phyloP scores from a whole-genome alignment of 2,797 vertebrate species.

The Gymnopithys bicolor region DNA sequence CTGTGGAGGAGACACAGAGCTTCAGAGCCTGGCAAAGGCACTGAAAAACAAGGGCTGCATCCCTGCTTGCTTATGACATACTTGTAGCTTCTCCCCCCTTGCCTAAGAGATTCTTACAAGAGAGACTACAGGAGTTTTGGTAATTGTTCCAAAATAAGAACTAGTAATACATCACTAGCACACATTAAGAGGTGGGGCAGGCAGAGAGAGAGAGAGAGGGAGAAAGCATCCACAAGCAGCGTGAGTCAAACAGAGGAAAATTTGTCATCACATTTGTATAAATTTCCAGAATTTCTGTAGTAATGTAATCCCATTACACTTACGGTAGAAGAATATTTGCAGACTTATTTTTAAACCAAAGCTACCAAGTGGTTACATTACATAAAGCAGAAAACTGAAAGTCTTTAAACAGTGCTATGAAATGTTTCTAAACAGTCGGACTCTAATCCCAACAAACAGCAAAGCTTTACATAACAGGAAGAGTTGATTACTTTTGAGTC shows the following conservation, averaged over 20 bases:
- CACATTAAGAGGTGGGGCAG: accelerated
- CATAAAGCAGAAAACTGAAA: not conserved
- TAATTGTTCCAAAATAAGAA: not conserved
- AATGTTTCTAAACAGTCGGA: constrained; percentile 1
- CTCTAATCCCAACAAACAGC: not conserved
- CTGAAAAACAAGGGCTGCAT: not conserved
- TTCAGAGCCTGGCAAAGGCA: not conserved
- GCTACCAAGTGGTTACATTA: constrained; percentile 1
- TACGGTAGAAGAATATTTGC: not conserved
- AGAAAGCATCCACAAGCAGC: not conserved
- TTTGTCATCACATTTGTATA: constrained; percentile 4
- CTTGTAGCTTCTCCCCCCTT: not conserved
- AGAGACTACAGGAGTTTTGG: not conserved
- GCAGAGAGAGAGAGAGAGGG: too few species aligned
- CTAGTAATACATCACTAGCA: not conserved
- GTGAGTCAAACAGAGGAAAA: not conserved
- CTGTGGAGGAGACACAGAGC: accelerated
- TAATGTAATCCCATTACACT: not conserved
- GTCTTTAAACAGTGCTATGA: not conserved
- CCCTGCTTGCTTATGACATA: not conserved
- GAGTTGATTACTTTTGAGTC: not conserved
- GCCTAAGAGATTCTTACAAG: not conserved
- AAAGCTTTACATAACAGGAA: not conserved
- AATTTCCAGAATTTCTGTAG: not conserved
- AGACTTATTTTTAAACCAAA: constrained; percentile 31